Evolutionary conservation across 2,888 invertebrate genomes (phyloP).

Genomic region (Drosophila sordidapex): DNA sequence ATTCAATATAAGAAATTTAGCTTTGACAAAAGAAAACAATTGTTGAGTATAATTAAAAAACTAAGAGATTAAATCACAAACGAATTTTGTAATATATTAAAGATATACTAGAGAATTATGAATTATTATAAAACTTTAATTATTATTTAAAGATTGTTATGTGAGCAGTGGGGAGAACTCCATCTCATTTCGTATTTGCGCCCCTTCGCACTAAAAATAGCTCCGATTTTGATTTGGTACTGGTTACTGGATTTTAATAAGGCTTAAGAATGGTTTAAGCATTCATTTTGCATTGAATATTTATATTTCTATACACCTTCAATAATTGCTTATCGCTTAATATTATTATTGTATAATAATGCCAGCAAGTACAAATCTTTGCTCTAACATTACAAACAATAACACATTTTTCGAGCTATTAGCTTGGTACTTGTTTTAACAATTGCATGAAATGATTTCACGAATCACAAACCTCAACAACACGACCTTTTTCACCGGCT

Average conservation of each 20-base stretch:
- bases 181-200: not conserved
- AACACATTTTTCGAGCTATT: conserved; percentile 20
- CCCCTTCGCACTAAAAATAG: not conserved
- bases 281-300: no score
- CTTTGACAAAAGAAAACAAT: not conserved
- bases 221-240: not conserved
- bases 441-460: conserved; percentile 40
- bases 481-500: conserved; percentile 40
- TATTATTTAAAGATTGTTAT: not conserved
- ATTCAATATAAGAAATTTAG: not conserved
- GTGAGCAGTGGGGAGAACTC: not conserved
- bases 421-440: conserved; percentile 15
- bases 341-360: not conserved
- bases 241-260: not conserved
- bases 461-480: conserved; percentile 27
- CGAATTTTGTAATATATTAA: not conserved
- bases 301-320: no score
- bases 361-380: not conserved
- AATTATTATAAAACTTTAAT: not conserved
- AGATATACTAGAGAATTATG: not conserved
- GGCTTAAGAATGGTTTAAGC: not conserved
- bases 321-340: not conserved
- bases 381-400: not conserved
- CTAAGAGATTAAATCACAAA: not conserved
- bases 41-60: no score